Percentiles rank a stretch among this genome's conserved stretches.
Conservation (phyloP, 2,113 vertebrate genomes). For the Conger conger region DNA sequence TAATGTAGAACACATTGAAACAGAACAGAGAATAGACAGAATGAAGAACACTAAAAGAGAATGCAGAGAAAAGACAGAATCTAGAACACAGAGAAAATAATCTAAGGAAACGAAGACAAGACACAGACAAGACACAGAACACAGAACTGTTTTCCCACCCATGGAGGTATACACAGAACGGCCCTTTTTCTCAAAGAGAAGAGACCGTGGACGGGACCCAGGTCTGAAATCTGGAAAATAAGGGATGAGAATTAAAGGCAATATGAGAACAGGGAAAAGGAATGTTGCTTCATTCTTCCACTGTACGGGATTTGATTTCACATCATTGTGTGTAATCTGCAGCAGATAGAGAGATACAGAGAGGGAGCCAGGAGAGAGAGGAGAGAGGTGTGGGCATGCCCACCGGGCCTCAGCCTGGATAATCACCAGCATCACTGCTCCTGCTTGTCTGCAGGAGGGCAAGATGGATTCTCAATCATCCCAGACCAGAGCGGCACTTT, state of each 20-base stretch:
- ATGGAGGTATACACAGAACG: slow-evolving; percentile 40
- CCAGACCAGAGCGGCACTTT: slow-evolving; percentile 24
- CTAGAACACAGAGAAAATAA: too few relatives aligned
- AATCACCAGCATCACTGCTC: slow-evolving; percentile 45
- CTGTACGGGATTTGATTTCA: slow-evolving; percentile 53
- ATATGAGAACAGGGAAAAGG: slow-evolving; percentile 46
- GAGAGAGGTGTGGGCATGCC: slow-evolving; percentile 52
- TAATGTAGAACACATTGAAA: background rate
- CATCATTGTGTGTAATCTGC: slow-evolving; percentile 53
- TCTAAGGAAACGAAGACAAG: too few relatives aligned
- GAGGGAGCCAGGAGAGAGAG: slow-evolving; percentile 19
- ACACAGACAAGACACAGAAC: background rate
- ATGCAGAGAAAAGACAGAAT: background rate
- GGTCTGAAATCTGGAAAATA: slow-evolving; percentile 40
- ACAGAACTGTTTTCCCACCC: slow-evolving; percentile 24
- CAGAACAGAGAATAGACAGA: background rate
- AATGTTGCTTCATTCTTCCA: slow-evolving; percentile 42
- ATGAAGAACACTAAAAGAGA: background rate
- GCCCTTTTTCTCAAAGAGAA: slow-evolving; percentile 28
- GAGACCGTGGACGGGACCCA: slow-evolving; percentile 40
- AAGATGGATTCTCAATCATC: slow-evolving; percentile 48
- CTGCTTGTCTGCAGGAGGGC: slow-evolving; percentile 36
- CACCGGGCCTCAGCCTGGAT: slow-evolving; percentile 43
- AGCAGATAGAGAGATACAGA: slow-evolving; percentile 15
- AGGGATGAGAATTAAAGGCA: slow-evolving; percentile 31